Evolutionary conservation across 23 tunicate species (phyloP), one percentile per base, ranked within the genome.

Genomic region (Styela clava): DNA sequence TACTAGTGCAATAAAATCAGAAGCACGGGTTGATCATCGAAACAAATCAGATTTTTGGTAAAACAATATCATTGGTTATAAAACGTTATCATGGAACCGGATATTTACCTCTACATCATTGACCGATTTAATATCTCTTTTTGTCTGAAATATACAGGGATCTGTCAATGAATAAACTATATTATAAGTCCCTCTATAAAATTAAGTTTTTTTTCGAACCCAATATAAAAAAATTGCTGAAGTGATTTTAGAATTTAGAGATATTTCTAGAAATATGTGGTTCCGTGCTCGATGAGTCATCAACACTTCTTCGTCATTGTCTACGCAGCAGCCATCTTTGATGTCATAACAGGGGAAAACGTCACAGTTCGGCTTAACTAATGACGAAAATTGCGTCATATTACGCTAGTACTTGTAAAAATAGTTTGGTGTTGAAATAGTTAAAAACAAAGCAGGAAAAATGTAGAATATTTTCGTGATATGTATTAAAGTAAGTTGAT

Each of bases 271-370:
- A 71, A 71, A 71, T 3, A 70, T 76, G 81, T 76, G 81, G 81
- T 76, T 76, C 26, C 81, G 81, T 76, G 81, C 37, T 52, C 30
- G 27, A 23, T 52, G 64, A 74, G 24, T 32, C 61, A 32, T 74
- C 61, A 74, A 33, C 24, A 22, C 31, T 76, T 52, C 25, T 44
- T 76, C 81, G 81, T 76, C 81, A 76, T 76, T 27, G 81, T 71
- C 81, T 76, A 76, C 81, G 81, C 81, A 76, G 81, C 81, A 44
- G 81, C 81, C 81, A 76, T 76, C 81, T 76, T 76, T 76, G 64
- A 76, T 76, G 81, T 76, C 81, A 76, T 44, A 52, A 76, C 65
- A 76, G 81, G 31, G 65, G 62, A 22, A 52, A 31, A 44, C 81
- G 81, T 76, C 81, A 76, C 81, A 44, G 52, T 27, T 7, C n/a